Evolutionary conservation across 2,113 vertebrate genomes (phyloP).

Genomic region (Eidolon helvum): DNA sequence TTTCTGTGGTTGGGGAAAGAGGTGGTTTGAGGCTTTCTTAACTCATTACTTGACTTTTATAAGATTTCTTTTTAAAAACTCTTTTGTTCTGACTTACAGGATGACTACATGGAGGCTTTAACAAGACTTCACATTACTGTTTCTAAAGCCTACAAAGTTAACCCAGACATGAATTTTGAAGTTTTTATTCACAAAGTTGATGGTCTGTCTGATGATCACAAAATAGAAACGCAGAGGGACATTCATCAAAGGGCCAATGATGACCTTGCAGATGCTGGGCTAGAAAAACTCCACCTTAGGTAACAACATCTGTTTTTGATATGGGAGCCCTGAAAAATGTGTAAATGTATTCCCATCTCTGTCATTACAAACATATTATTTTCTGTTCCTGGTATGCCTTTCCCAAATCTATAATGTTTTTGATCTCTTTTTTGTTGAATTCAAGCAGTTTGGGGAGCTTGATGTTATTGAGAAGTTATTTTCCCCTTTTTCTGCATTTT

Average conservation of each 20-base stretch:
- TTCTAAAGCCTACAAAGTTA: slow-evolving; percentile 97
- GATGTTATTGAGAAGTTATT: slow-evolving; percentile 32
- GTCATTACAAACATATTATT: slow-evolving; percentile 29
- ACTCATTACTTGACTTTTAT: slow-evolving; percentile 50
- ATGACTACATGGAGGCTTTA: slow-evolving; percentile 99
- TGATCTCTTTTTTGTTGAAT: background rate
- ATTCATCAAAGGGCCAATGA: slow-evolving; percentile 99
- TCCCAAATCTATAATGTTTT: background rate
- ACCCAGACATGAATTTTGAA: slow-evolving; percentile 99
- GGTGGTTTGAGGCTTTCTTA: slow-evolving; percentile 62
- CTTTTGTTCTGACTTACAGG: slow-evolving; percentile 86
- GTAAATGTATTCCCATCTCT: slow-evolving; percentile 61
- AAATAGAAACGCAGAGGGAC: slow-evolving; percentile 99
- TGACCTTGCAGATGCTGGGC: slow-evolving; percentile 96
- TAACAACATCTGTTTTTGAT: slow-evolving; percentile 69
- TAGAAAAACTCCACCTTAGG: slow-evolving; percentile 99
- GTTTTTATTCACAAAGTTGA: slow-evolving; percentile 99
- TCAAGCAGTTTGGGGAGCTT: background rate
- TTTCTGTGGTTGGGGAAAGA: slow-evolving; percentile 65
- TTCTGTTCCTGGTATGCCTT: background rate
- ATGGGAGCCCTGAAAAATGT: slow-evolving; percentile 36
- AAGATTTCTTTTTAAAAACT: slow-evolving; percentile 58
- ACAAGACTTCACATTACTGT: slow-evolving; percentile 97
- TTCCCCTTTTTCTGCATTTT: slow-evolving; percentile 2
- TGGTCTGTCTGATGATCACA: slow-evolving; percentile 98